These are phyloP conservation scores for Trypoxylon attenuatum DNA, from an alignment of 2,888 invertebrate species.

Conservation along the genomic window DNA sequence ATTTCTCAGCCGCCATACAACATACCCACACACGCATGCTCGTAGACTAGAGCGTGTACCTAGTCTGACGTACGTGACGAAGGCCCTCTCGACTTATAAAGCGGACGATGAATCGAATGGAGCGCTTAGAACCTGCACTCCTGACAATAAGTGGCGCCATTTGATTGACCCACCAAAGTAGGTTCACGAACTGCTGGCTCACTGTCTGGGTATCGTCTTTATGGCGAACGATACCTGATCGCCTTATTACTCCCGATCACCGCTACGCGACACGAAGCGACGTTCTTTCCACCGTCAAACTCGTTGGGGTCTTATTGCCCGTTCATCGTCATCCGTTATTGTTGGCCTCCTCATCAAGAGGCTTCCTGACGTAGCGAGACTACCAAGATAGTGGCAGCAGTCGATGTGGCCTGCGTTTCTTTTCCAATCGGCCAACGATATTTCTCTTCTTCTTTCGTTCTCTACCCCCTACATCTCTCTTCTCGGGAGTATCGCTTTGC, in stretches of 20 bases:
- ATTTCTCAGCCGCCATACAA: constrained; percentile 64
- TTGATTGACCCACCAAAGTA: background rate
- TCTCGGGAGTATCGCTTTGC: background rate
- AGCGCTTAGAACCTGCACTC: background rate
- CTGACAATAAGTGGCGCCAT: too few species aligned
- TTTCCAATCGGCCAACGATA: constrained; percentile 33
- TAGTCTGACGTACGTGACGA: background rate
- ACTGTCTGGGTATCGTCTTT: constrained; percentile 2
- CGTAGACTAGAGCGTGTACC: too few species aligned
- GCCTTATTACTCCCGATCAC: too few species aligned
- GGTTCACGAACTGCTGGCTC: background rate
- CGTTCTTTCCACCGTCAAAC: background rate
- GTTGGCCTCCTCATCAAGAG: background rate
- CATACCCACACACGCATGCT: background rate
- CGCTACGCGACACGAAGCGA: background rate
- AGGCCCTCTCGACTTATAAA: constrained; percentile 40
- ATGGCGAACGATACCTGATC: too few species aligned
- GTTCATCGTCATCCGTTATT: background rate
- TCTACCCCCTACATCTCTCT: constrained; percentile 1
- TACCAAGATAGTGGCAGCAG: constrained; percentile 32
- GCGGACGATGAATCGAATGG: constrained; percentile 35
- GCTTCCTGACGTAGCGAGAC: background rate
- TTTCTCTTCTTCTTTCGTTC: constrained; percentile 33
- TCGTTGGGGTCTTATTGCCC: background rate
- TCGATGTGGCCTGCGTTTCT: constrained; percentile 39